These are phyloP conservation scores for Erithacus rubecula DNA, from an alignment of 2,797 vertebrate genomes.

Conservation along the genomic window DNA sequence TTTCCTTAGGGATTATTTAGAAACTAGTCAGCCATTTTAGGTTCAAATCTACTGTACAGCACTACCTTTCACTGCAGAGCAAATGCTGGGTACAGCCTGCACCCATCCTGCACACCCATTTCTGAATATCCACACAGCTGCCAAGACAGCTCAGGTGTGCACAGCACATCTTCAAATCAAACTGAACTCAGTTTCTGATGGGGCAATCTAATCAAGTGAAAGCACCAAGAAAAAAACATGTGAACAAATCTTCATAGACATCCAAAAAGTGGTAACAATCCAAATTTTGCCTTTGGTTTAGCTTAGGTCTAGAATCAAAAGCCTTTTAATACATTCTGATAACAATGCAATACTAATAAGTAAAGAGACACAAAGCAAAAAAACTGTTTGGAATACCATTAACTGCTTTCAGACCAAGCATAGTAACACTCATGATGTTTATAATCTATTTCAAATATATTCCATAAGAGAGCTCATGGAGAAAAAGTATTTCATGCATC, in stretches of 20 bases:
- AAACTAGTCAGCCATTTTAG: slow-evolving; percentile 73
- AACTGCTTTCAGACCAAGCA: neutral
- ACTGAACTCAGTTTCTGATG: neutral
- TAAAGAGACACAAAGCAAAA: neutral
- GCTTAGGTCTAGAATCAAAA: neutral
- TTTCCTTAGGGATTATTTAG: slow-evolving; percentile 80
- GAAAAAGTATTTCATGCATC: neutral
- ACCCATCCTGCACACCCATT: rapidly evolving
- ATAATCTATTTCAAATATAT: neutral
- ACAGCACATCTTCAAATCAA: neutral
- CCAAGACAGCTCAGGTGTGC: neutral
- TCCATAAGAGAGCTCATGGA: neutral
- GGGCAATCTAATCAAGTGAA: neutral
- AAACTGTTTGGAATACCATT: neutral
- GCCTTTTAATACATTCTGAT: neutral
- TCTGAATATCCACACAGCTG: neutral
- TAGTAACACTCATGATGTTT: neutral
- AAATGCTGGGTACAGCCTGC: neutral
- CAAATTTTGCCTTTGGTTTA: neutral
- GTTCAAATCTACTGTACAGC: slow-evolving; percentile 66
- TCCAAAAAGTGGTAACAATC: neutral
- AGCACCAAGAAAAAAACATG: neutral
- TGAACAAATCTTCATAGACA: neutral
- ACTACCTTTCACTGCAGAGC: neutral
- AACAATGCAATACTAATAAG: neutral